phyloP scores from a whole-genome alignment of 1,140 invertebrate genomes.

The Apolygus lucorum region DNA sequence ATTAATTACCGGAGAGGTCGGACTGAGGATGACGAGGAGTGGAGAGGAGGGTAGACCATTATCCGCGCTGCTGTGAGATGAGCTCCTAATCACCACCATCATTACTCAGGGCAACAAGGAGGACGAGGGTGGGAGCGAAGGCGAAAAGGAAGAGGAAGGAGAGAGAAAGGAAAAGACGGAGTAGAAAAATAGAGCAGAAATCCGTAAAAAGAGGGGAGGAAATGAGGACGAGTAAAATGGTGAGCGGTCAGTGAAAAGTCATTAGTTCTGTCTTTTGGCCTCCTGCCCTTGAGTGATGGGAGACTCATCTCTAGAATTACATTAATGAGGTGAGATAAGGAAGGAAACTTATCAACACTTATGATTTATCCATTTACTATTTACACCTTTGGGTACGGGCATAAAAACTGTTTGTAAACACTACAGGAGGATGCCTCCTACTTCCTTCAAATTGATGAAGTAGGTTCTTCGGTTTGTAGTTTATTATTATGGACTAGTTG shows the following conservation, averaged over 20 bases:
- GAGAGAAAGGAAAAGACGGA: not conserved
- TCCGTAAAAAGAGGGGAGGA: not conserved
- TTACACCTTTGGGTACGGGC: no score
- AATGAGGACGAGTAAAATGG: not conserved
- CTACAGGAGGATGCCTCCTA: no score
- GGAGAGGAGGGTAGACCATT: not conserved
- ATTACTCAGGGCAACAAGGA: conserved; percentile 16
- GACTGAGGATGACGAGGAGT: not conserved
- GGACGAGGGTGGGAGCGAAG: not conserved
- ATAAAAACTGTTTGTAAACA: no score
- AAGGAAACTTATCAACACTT: no score
- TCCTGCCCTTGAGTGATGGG: not conserved
- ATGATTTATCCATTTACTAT: no score
- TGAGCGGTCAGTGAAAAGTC: not conserved
- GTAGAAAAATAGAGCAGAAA: not conserved
- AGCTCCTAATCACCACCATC: conserved; percentile 19
- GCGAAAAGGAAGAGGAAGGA: not conserved
- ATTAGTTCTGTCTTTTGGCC: conserved; percentile 2
- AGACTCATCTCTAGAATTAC: not conserved
- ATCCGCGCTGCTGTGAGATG: conserved; percentile 5
- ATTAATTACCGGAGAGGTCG: conserved; percentile 2
- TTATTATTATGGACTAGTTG: no score
- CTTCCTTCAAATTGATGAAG: no score
- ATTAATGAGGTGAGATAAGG: no score
- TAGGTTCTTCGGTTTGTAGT: no score